Percentiles rank a stretch among this genome's conserved stretches.
Conservation (phyloP, 2,797 vertebrate species). For the Alosa sapidissima region DNA sequence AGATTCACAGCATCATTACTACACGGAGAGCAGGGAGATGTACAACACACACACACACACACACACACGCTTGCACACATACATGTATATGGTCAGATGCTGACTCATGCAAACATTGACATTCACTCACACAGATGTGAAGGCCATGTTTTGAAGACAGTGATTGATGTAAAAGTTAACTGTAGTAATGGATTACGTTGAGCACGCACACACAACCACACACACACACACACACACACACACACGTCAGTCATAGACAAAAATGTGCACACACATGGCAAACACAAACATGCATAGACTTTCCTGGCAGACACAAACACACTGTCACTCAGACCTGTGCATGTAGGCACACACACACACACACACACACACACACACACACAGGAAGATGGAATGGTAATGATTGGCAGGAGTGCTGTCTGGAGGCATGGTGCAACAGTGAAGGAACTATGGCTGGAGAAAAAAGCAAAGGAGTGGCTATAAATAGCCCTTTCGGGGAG, state of each 20-base stretch:
- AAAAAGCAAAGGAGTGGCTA: background rate
- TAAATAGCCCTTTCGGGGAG: background rate
- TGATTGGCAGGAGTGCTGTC: background rate
- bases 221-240: background rate
- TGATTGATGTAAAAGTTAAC: slow-evolving; percentile 10
- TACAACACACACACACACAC: background rate
- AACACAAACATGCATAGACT: background rate
- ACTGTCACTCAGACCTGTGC: background rate
- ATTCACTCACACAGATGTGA: background rate
- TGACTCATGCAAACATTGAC: background rate
- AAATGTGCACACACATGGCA: background rate
- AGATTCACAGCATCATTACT: no score
- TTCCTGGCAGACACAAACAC: background rate
- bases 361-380: background rate
- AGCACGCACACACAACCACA: background rate
- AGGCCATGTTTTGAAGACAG: background rate
- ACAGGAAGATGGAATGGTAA: background rate
- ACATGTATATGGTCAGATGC: background rate
- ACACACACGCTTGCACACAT: background rate
- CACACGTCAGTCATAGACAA: background rate
- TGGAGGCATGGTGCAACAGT: background rate
- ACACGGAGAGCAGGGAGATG: no score
- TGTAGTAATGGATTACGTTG: background rate
- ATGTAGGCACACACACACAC: background rate
- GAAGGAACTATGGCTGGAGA: background rate